phyloP scores from a whole-genome alignment of 2,888 invertebrate species.

The Platycnemis pennipes region DNA sequence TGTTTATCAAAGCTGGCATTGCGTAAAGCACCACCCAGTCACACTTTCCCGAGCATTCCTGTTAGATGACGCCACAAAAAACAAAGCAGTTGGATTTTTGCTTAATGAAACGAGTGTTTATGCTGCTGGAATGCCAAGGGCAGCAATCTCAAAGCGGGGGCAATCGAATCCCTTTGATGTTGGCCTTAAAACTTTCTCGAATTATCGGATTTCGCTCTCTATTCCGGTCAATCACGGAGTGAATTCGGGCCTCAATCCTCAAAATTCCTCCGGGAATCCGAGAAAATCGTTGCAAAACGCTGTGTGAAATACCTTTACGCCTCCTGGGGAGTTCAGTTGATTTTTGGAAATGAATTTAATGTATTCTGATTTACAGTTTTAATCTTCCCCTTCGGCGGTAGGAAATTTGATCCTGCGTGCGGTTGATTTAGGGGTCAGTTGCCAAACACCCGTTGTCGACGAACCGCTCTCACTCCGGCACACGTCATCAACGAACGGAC shows the following conservation, averaged over 20 bases:
- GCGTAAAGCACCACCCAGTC: no score
- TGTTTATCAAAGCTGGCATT: no score
- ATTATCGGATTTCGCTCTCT: background rate
- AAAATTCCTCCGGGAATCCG: background rate
- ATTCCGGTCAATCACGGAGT: no score
- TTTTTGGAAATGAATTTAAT: background rate
- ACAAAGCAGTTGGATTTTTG: no score
- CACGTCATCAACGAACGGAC: background rate
- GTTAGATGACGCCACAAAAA: no score
- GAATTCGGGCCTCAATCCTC: no score
- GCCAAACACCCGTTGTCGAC: no score
- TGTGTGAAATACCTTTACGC: background rate
- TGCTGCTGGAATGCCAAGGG: no score
- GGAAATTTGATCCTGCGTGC: background rate
- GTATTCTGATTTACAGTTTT: background rate
- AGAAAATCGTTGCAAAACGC: background rate
- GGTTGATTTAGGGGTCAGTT: background rate
- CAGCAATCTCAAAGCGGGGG: background rate
- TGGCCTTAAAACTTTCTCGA: background rate
- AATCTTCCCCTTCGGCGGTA: background rate
- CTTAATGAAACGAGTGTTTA: no score
- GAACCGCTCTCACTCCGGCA: no score
- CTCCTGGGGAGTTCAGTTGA: background rate
- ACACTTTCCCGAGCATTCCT: no score
- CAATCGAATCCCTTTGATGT: background rate